Percentiles rank a stretch among this genome's conserved stretches.
These are phyloP conservation scores for Tragulus kanchil DNA, from an alignment of 2,113 vertebrate species.

Conservation along the genomic window DNA sequence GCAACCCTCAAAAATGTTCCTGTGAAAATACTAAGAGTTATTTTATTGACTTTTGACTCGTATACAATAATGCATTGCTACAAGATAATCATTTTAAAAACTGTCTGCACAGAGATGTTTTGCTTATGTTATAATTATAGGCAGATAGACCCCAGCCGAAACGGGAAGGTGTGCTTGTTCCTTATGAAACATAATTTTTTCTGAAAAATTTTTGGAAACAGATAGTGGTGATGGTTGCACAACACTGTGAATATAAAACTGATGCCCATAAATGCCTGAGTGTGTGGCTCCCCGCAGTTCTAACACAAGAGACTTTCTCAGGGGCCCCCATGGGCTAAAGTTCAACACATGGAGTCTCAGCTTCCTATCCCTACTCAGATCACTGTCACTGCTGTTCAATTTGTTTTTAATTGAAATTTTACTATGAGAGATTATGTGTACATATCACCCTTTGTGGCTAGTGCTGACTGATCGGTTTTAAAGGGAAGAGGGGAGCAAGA, in stretches of 20 bases:
- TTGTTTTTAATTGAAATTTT: not conserved
- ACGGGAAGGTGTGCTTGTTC: not conserved
- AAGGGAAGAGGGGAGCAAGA: accelerated
- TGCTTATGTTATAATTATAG: slow-evolving; percentile 10
- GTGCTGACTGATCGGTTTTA: accelerated
- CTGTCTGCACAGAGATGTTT: not conserved
- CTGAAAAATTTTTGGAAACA: not conserved
- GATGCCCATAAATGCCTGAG: not conserved
- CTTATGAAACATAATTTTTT: not conserved
- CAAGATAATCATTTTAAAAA: not conserved
- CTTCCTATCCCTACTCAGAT: not conserved
- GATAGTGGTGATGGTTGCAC: not conserved
- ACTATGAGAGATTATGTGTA: not conserved
- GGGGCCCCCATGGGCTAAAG: not conserved
- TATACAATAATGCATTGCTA: not conserved
- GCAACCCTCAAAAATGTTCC: not conserved
- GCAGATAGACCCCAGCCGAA: not conserved
- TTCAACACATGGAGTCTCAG: accelerated
- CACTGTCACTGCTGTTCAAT: too few relatives aligned
- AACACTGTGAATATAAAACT: not conserved
- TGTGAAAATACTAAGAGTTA: not conserved
- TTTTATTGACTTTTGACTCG: not conserved
- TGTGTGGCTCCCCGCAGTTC: not conserved
- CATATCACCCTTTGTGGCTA: too few relatives aligned
- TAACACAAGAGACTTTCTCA: not conserved